A percentile compares a stretch with the other conserved stretches of the same genome.
Evolutionary conservation across 2,113 vertebrate genomes (phyloP).

Genomic region (Gnathonemus echidnorhynchus): DNA sequence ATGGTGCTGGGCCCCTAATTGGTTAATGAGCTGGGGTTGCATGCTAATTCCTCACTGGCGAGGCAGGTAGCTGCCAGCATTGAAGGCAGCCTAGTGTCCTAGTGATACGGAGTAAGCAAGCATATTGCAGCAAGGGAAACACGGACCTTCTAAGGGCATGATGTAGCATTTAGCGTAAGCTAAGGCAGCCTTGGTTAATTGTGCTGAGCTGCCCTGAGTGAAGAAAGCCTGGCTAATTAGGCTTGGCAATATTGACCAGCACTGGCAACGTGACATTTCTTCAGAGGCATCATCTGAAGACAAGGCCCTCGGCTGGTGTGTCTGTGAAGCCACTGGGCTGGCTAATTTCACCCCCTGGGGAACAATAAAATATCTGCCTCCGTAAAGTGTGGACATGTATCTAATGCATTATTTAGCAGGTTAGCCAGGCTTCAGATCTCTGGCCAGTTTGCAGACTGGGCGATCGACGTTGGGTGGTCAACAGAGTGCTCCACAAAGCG

Average conservation of each 20-base stretch:
- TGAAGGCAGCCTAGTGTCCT: neutral
- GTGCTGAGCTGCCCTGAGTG: neutral
- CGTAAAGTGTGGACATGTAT: neutral
- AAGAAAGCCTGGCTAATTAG: conserved; percentile 46
- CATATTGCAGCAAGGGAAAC: neutral
- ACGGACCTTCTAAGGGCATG: conserved; percentile 27
- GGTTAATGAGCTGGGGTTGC: neutral
- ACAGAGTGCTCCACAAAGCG: neutral
- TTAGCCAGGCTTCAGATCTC: neutral
- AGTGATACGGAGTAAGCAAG: neutral
- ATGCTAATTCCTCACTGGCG: neutral
- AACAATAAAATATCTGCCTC: neutral
- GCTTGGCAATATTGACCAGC: conserved; percentile 48
- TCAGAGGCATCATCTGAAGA: conserved; percentile 31
- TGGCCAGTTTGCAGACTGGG: neutral
- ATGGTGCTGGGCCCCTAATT: neutral
- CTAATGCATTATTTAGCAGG: neutral
- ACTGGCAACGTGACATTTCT: conserved; percentile 20
- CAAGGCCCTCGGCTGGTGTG: neutral
- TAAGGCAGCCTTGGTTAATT: neutral
- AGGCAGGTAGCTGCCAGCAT: neutral
- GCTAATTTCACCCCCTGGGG: neutral
- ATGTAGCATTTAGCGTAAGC: neutral
- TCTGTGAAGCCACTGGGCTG: neutral
- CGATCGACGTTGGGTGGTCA: neutral